phyloP scores from a whole-genome alignment of 2,888 invertebrate genomes.

The Muscina levida region DNA sequence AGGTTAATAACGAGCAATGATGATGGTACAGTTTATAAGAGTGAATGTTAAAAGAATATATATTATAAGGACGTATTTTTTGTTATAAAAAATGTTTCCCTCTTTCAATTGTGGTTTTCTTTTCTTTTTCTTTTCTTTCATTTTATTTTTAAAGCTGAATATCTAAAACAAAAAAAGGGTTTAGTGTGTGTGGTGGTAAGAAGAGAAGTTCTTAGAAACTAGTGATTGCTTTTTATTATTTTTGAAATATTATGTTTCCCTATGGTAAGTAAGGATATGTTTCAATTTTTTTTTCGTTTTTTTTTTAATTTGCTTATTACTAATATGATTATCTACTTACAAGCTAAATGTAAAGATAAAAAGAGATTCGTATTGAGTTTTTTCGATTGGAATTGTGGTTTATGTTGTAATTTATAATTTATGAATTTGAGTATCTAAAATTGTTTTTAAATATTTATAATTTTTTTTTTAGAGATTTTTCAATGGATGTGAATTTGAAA shows the following conservation, averaged over 20 bases:
- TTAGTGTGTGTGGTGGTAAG: slow-evolving; percentile 55
- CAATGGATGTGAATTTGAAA: no score
- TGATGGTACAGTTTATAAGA: slow-evolving; percentile 63
- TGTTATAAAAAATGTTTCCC: slow-evolving; percentile 1
- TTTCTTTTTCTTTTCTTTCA: slow-evolving; percentile 24
- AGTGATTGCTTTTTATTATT: slow-evolving; percentile 36
- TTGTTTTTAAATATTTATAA: no score
- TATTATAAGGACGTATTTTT: not conserved
- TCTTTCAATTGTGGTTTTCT: slow-evolving; percentile 6
- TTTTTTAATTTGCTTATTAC: slow-evolving; percentile 8
- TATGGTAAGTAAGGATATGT: slow-evolving; percentile 30
- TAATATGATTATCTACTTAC: slow-evolving; percentile 23
- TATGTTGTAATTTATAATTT: no score
- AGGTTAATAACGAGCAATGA: slow-evolving; percentile 69
- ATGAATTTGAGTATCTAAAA: no score
- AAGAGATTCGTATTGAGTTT: not conserved
- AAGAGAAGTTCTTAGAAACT: slow-evolving; percentile 50
- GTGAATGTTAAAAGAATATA: slow-evolving; percentile 20
- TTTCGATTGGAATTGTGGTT: no score
- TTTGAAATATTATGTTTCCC: slow-evolving; percentile 31
- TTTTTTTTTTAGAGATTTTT: no score
- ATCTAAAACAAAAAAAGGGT: slow-evolving; percentile 50
- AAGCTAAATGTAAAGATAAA: slow-evolving; percentile 22
- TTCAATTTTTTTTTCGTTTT: slow-evolving; percentile 39
- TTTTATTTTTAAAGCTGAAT: slow-evolving; percentile 39